Conservation (phyloP, 2,888 invertebrate species). For the Eumacrocentrus americanus region DNA sequence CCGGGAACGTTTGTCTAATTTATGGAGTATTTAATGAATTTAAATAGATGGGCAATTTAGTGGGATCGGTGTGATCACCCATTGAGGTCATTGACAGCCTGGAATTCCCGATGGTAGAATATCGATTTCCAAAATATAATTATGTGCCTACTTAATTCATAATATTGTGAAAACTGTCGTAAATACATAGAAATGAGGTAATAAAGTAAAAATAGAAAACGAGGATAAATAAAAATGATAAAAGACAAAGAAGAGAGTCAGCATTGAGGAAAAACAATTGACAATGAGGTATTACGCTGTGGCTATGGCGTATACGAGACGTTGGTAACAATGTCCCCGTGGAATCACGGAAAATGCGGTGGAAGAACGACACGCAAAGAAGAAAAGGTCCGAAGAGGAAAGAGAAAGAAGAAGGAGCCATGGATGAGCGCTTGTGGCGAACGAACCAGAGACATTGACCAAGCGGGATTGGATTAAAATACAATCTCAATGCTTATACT, state of each 20-base stretch:
- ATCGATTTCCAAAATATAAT: background rate
- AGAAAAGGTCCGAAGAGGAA: background rate
- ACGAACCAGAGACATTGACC: slow-evolving; percentile 10
- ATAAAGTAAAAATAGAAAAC: background rate
- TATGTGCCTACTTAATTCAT: background rate
- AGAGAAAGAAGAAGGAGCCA: slow-evolving; percentile 9
- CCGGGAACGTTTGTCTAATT: slow-evolving; percentile 22
- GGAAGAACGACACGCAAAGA: background rate
- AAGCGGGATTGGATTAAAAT: slow-evolving; percentile 21
- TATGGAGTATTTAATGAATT: slow-evolving; percentile 27
- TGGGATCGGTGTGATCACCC: slow-evolving; percentile 19
- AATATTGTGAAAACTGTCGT: no score
- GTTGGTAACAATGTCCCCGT: slow-evolving; percentile 1
- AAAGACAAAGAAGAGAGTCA: no score
- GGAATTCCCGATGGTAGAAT: background rate
- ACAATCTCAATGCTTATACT: slow-evolving; percentile 3
- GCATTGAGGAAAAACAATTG: no score
- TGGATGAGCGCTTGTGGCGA: slow-evolving; percentile 11
- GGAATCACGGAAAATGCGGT: slow-evolving; percentile 1
- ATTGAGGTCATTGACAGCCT: slow-evolving; percentile 26
- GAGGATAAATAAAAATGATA: no score
- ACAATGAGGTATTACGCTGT: no score
- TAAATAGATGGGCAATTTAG: slow-evolving; percentile 24
- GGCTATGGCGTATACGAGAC: no score
- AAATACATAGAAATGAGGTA: background rate